Evolutionary conservation across 2,797 vertebrate species (phyloP).

Genomic region (Phrynocephalus guinanensis): DNA sequence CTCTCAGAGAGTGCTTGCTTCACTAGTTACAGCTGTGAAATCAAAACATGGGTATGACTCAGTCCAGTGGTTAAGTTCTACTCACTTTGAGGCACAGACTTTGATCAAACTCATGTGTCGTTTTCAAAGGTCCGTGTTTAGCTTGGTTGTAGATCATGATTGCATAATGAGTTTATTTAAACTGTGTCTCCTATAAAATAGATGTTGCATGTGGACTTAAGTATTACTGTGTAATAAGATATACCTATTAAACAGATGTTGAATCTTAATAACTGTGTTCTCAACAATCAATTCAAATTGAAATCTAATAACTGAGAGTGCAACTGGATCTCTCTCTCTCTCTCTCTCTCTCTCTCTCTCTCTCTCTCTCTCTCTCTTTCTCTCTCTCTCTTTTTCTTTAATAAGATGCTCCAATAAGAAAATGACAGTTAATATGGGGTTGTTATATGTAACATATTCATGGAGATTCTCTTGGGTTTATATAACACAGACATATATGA

Average conservation of each 20-base stretch:
- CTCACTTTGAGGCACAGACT: conserved; percentile 77
- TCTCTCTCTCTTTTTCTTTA: no score
- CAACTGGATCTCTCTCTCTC: conserved; percentile 69
- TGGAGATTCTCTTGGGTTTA: conserved; percentile 63
- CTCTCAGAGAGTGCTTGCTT: conserved; percentile 64
- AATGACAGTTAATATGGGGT: conserved; percentile 66
- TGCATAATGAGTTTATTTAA: conserved; percentile 85
- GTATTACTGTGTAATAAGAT: conserved; percentile 82
- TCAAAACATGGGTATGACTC: conserved; percentile 68
- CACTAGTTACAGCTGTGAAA: conserved; percentile 75
- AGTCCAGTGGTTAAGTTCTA: conserved; percentile 73
- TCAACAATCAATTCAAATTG: conserved; percentile 80
- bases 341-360: conserved; percentile 66
- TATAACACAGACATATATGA: conserved; percentile 49
- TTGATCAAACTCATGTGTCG: conserved; percentile 83
- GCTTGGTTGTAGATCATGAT: conserved; percentile 79
- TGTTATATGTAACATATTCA: conserved; percentile 67
- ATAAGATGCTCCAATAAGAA: conserved; percentile 68
- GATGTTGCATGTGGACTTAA: conserved; percentile 79
- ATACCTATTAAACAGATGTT: conserved; percentile 83
- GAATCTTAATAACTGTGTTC: conserved; percentile 80
- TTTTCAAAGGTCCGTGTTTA: conserved; percentile 78
- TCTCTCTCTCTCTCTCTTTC: conserved; percentile 54
- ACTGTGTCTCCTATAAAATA: conserved; percentile 82
- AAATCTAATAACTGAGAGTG: conserved; percentile 78